Evolutionary conservation across 2,888 invertebrate species (phyloP).

Genomic region (Drosophila phalerata): DNA sequence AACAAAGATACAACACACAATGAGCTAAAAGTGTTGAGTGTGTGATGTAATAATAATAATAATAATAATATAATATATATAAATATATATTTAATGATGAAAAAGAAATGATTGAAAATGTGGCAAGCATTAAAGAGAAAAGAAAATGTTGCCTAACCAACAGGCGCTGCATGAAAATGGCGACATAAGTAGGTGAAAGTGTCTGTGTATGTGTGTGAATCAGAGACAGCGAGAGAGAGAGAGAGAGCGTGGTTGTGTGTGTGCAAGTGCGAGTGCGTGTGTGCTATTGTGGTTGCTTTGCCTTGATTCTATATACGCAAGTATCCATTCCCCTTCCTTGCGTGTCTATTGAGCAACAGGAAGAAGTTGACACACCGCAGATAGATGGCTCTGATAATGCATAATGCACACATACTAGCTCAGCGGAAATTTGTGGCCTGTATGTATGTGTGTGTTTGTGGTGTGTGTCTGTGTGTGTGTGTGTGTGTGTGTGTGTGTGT

Average conservation of each 20-base stretch:
- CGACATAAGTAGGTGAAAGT: slow-evolving; percentile 38
- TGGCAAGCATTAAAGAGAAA: slow-evolving; percentile 39
- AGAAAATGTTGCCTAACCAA: slow-evolving; percentile 69
- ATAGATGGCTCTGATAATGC: slow-evolving; percentile 77
- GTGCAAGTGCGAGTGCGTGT: slow-evolving; percentile 7
- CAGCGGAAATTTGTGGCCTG: slow-evolving; percentile 66
- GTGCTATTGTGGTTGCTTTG: slow-evolving; percentile 23
- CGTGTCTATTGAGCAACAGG: slow-evolving; percentile 56
- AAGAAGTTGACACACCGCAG: slow-evolving; percentile 67
- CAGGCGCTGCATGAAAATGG: slow-evolving; percentile 46
- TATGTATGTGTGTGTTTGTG: not conserved
- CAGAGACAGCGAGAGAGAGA: slow-evolving; percentile 2
- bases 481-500: slow-evolving; percentile 14
- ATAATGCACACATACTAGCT: slow-evolving; percentile 52
- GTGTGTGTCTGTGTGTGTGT: not conserved
- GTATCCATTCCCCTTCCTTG: not conserved
- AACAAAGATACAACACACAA: slow-evolving; percentile 27
- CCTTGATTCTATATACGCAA: slow-evolving; percentile 13
- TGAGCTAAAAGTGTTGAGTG: slow-evolving; percentile 61
- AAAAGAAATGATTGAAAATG: slow-evolving; percentile 34
- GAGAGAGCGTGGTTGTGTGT: slow-evolving; percentile 3
- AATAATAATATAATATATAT: slow-evolving; percentile 35
- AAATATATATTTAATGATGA: not conserved
- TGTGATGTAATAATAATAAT: slow-evolving; percentile 56
- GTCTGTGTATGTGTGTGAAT: not conserved